A percentile compares a stretch with the other conserved stretches of the same genome.
Conservation (phyloP, 2,797 vertebrate species). For the Phrynocephalus guinanensis region DNA sequence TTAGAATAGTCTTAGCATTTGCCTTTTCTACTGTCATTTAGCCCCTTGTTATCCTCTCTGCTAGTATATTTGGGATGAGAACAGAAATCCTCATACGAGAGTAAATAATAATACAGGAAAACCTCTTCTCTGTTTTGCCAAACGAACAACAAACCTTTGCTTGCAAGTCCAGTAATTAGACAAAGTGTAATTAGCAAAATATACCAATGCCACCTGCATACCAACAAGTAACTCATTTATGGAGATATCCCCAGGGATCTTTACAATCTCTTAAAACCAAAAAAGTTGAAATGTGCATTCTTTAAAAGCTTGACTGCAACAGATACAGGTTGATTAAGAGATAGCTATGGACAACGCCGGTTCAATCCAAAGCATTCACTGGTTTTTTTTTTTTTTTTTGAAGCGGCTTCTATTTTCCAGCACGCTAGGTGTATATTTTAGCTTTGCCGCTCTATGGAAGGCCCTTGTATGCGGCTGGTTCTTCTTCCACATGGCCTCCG, state of each 20-base stretch:
- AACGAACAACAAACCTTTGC: not conserved
- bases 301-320: not conserved
- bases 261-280: not conserved
- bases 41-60: too few species aligned
- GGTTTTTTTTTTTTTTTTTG: not conserved
- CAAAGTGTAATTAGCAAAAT: not conserved
- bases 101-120: not conserved
- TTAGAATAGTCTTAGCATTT: not conserved
- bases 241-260: not conserved
- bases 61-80: not conserved
- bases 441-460: conserved; percentile 40
- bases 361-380: not conserved
- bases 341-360: not conserved
- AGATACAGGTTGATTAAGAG: not conserved
- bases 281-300: not conserved
- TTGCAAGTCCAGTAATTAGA: not conserved
- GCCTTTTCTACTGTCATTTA: not conserved
- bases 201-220: not conserved
- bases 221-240: not conserved
- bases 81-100: not conserved
- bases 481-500: conserved; percentile 59
- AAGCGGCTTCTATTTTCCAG: conserved; percentile 12
- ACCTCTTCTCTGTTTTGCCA: not conserved
- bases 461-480: conserved; percentile 59
- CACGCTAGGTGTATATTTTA: conserved; percentile 31